A percentile compares a stretch with the other conserved stretches of the same genome.
Conservation (phyloP, 1,140 invertebrate species). For the Musca domestica region DNA sequence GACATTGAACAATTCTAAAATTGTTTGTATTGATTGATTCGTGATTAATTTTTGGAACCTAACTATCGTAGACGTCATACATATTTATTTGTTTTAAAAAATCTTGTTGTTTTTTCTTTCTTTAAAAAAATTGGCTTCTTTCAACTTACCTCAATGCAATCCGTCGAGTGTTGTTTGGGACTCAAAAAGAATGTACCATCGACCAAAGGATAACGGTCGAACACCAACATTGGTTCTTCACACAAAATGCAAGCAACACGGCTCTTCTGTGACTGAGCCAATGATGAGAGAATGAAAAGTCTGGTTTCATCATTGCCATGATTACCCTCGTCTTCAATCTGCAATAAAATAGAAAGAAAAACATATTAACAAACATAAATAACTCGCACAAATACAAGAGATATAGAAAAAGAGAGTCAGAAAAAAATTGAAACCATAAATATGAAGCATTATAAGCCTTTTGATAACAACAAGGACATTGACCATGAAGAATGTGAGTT, state of each 20-base stretch:
- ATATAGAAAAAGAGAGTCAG: background rate
- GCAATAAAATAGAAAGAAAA: conserved; percentile 29
- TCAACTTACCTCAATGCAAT: conserved; percentile 74
- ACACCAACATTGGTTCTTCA: conserved; percentile 83
- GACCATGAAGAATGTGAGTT: background rate
- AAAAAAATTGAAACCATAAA: background rate
- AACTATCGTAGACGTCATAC: no score
- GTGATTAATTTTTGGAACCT: no score
- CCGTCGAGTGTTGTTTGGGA: conserved; percentile 81
- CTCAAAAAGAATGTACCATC: conserved; percentile 97
- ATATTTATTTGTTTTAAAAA: no score
- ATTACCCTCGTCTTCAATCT: conserved; percentile 97
- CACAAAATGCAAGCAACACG: conserved; percentile 86
- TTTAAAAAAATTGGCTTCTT: background rate
- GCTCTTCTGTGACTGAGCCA: conserved; percentile 80
- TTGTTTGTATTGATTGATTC: no score
- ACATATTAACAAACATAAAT: conserved; percentile 15
- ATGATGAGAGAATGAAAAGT: conserved; percentile 86
- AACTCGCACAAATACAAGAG: background rate
- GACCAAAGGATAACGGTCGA: conserved; percentile 93
- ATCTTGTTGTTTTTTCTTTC: background rate
- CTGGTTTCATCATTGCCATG: conserved; percentile 96
- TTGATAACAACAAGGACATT: background rate
- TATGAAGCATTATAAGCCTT: no score
- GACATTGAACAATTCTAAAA: no score